Conservation (phyloP, 2,888 invertebrate genomes). For the Stenodera caucasica region DNA sequence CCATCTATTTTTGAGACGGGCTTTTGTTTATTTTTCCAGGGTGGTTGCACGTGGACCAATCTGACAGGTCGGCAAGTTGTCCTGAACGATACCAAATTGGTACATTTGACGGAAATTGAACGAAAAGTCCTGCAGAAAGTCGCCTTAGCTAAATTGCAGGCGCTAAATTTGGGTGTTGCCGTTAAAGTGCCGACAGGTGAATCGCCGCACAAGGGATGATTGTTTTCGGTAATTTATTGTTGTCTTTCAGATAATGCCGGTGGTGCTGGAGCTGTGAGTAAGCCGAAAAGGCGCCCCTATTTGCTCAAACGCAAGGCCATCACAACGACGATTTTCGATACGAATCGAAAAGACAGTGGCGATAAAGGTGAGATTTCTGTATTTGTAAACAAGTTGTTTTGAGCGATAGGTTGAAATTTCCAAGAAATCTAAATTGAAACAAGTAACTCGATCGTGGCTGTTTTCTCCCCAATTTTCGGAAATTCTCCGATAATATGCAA, state of each 20-base stretch:
- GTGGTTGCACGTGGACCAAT: constrained; percentile 78
- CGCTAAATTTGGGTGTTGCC: constrained; percentile 79
- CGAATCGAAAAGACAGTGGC: constrained; percentile 64
- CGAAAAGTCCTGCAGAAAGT: constrained; percentile 80
- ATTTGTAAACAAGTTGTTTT: no score
- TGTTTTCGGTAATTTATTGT: no score
- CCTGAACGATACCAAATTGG: constrained; percentile 70
- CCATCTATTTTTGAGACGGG: not conserved
- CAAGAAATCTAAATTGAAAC: constrained; percentile 1
- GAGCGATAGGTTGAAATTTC: not conserved
- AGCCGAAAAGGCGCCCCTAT: constrained; percentile 78
- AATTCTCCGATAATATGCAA: constrained; percentile 7
- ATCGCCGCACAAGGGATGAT: no score
- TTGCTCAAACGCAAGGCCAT: constrained; percentile 84
- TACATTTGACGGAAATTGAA: constrained; percentile 78
- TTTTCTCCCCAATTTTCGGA: not conserved
- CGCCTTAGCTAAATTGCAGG: constrained; percentile 82
- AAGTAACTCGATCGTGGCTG: not conserved
- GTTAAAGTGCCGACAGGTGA: constrained; percentile 83
- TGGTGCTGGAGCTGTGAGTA: constrained; percentile 59
- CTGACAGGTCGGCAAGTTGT: constrained; percentile 69
- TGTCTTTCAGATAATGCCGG: constrained; percentile 58
- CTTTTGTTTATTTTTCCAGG: constrained; percentile 58
- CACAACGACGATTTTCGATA: constrained; percentile 85
- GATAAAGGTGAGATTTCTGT: constrained; percentile 68